A percentile compares a stretch with the other conserved stretches of the same genome.
Evolutionary conservation across 2,797 vertebrate genomes (phyloP).

Genomic region (Aselliscus stoliczkanus): DNA sequence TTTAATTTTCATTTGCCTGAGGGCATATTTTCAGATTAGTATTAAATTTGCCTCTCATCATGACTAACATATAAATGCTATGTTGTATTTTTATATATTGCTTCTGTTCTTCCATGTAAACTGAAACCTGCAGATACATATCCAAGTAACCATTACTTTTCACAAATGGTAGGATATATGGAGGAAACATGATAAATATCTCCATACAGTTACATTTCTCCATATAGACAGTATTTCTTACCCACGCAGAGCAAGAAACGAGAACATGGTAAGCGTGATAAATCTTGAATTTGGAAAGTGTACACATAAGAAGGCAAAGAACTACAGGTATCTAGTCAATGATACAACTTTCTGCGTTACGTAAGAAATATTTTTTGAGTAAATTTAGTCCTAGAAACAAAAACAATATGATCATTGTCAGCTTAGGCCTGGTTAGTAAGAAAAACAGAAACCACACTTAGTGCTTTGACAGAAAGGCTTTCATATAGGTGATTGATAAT

Average conservation of each 20-base stretch:
- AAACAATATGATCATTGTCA: background rate
- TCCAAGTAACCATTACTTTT: background rate
- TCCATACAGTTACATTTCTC: background rate
- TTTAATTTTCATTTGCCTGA: conserved; percentile 30
- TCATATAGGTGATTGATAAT: background rate
- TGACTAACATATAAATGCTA: background rate
- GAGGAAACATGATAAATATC: background rate
- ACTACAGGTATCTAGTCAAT: background rate
- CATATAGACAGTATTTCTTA: background rate
- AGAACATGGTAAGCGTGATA: background rate
- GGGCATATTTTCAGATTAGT: background rate
- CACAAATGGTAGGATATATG: background rate
- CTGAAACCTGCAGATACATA: background rate
- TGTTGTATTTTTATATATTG: background rate
- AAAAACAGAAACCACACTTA: background rate
- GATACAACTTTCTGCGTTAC: background rate
- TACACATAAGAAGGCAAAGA: background rate
- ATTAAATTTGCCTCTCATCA: background rate
- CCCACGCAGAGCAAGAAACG: background rate
- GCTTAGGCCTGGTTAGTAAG: background rate
- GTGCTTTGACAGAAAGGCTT: background rate
- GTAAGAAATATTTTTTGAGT: background rate
- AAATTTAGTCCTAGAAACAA: background rate
- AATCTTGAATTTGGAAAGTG: background rate
- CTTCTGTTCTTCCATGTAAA: background rate